phyloP scores from a whole-genome alignment of 1,140 invertebrate genomes.

The Aphelinus atriplicis region DNA sequence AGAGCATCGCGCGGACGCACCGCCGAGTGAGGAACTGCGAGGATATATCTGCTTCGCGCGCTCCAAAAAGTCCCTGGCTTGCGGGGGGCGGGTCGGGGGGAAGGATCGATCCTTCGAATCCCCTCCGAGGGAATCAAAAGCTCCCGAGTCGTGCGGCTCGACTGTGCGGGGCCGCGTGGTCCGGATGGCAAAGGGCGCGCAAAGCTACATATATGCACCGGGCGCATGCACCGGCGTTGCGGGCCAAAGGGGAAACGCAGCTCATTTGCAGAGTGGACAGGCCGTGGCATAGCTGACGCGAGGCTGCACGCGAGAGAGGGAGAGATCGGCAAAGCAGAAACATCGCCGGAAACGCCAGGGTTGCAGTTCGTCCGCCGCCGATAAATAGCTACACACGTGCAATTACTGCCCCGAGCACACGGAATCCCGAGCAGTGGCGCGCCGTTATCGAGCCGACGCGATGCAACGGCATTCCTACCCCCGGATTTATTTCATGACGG shows the following conservation, averaged over 20 bases:
- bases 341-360: conserved; percentile 1
- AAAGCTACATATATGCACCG: not conserved
- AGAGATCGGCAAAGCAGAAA: not conserved
- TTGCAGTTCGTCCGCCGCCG: conserved; percentile 1
- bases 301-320: not conserved
- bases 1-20: too few species aligned
- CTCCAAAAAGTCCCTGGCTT: too few species aligned
- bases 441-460: conserved; percentile 12
- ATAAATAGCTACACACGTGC: conserved; percentile 14
- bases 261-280: conserved; percentile 16
- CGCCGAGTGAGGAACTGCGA: too few species aligned
- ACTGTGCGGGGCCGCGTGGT: too few species aligned
- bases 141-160: too few species aligned
- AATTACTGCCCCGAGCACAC: conserved; percentile 7
- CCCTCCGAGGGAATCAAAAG: too few species aligned
- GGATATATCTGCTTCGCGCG: too few species aligned
- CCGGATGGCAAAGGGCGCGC: not conserved
- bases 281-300: too few species aligned
- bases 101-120: too few species aligned
- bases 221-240: not conserved
- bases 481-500: too few species aligned
- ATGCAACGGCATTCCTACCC: not conserved
- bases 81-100: too few species aligned
- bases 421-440: not conserved
- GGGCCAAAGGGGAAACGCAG: not conserved